Evolutionary conservation across 2,113 vertebrate genomes (phyloP), one percentile per base, ranked within the genome.

Genomic region (Myiozetetes cayanensis): DNA sequence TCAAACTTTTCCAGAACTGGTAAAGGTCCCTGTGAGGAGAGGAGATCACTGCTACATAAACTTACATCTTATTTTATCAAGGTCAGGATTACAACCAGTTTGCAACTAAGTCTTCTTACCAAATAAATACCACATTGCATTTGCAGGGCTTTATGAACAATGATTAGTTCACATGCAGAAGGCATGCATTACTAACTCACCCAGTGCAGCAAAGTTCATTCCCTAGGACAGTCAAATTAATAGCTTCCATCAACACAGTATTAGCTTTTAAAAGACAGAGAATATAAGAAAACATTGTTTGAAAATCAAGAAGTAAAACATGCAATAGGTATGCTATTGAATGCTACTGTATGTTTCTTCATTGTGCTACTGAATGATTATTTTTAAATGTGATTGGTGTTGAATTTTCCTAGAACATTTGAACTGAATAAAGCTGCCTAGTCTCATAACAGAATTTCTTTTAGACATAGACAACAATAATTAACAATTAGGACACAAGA

Each of bases 401-500:
- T 92, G 49, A 86, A 81, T 84, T 66, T 25, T 93, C 56, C 66
- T 84, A 44, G 61, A 97, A 53, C 17, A 31, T 55, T 90, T 68
- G 49, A 87, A 75, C 59, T 74, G 74, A 97, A 92, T 81, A 90
- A 93, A 94, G 24, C 46, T 94, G 58, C 63, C 65, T 89, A 31
- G 49, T 94, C 67, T 87, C 73, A 65, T 85, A 94, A 96, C 43
- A 94, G 55, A 95, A 78, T 94, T 96, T 95, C 25, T 87, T 92
- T 89, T 78, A 95, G 43, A 93, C 76, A 97, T 94, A 91, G 74
- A 77, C 86, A 96, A 91, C 68, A 88, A 91, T 92, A 95, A 97
- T 96, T 96, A 96, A 83, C 90, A 96, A 96, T 92, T 94, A 96
- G 75, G 21, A 63, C 55, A 91, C 56, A 33, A 96, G 77, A 96